Percentiles rank a stretch among this genome's conserved stretches.
phyloP scores from a whole-genome alignment of 2,113 vertebrate genomes.

The human (Homo sapiens) region GRCh38 chr12:92072501-92073000 shows the following conservation, averaged over 20 bases:
- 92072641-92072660: neutral
- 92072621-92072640: neutral
- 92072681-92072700: neutral
- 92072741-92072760: neutral
- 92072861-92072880: neutral
- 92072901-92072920: neutral
- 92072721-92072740: neutral
- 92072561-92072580: neutral
- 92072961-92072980: too few relatives aligned
- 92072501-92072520: neutral
- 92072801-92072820: neutral
- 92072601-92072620: neutral
- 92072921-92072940: neutral
- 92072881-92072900: neutral
- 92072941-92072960: too few relatives aligned
- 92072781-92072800: neutral
- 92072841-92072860: neutral
- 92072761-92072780: neutral
- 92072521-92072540: neutral
- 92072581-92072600: neutral
- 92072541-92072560: neutral
- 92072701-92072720: neutral
- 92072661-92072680: neutral
- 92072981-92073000: too few relatives aligned
- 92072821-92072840: neutral